phyloP scores from a whole-genome alignment of 2,113 vertebrate genomes.

The Chrysochloris asiatica region DNA sequence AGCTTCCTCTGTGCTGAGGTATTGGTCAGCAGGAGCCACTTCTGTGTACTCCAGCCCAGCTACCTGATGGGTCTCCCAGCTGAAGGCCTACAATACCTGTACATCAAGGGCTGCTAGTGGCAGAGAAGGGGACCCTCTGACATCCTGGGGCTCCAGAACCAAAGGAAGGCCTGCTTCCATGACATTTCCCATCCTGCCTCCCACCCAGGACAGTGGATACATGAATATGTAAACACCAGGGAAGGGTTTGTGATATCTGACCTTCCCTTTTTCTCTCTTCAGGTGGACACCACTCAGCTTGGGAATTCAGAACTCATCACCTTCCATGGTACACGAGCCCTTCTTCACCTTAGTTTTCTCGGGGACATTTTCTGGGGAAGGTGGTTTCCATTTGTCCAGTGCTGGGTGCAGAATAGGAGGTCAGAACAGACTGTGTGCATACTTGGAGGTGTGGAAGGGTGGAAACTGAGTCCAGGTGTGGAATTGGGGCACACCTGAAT shows the following conservation, averaged over 20 bases:
- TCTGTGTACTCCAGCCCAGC: neutral
- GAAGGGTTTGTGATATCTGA: neutral
- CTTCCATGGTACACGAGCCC: conserved; percentile 70
- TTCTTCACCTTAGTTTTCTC: neutral
- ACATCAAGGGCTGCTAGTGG: neutral
- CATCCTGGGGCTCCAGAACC: neutral
- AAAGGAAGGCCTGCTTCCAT: neutral
- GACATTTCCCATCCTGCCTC: neutral
- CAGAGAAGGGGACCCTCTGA: neutral
- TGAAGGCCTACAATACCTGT: neutral
- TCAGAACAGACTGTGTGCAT: neutral
- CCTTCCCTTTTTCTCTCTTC: conserved; percentile 53
- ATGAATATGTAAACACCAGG: rapidly evolving
- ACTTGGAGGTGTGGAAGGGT: neutral
- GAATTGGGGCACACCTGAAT: neutral
- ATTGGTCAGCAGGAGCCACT: neutral
- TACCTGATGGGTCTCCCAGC: neutral
- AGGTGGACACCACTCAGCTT: conserved; percentile 75
- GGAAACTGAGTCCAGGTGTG: neutral
- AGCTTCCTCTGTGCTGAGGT: neutral
- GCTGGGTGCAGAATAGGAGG: neutral
- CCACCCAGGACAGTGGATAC: neutral
- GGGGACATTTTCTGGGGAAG: neutral
- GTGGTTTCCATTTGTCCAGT: neutral
- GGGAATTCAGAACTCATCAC: conserved; percentile 75